These are phyloP conservation scores for Sebastes matsubarae DNA, from an alignment of 2,797 vertebrate genomes.

Conservation along the genomic window DNA sequence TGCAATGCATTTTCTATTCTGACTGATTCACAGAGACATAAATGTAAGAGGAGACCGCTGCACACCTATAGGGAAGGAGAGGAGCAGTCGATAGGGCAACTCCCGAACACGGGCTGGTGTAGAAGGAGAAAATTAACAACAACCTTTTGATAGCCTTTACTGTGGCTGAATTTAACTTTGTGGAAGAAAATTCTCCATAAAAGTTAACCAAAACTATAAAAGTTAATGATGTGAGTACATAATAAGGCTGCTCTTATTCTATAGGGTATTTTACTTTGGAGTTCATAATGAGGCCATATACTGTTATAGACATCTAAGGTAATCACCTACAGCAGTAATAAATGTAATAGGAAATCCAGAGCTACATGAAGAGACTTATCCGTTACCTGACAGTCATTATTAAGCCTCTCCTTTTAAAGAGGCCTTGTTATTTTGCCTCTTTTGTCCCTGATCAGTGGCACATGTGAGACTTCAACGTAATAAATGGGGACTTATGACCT, in stretches of 20 bases:
- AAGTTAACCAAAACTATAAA: constrained; percentile 68
- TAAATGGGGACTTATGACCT: constrained; percentile 68
- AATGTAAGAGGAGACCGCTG: constrained; percentile 18
- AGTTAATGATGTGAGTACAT: constrained; percentile 74
- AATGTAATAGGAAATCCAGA: constrained; percentile 30
- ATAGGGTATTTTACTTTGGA: constrained; percentile 62
- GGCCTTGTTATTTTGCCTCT: constrained; percentile 14
- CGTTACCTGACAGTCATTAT: constrained; percentile 22
- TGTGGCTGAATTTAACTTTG: constrained; percentile 50
- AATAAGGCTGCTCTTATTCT: constrained; percentile 65
- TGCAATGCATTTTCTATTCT: constrained; percentile 40
- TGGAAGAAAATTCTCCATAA: constrained; percentile 58
- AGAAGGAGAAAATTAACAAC: constrained; percentile 63
- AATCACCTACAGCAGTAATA: constrained; percentile 40
- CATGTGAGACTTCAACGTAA: constrained; percentile 24
- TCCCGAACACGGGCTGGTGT: constrained; percentile 39
- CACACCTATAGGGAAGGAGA: constrained; percentile 46
- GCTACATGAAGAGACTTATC: neutral
- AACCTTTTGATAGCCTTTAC: constrained; percentile 72
- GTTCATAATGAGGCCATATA: constrained; percentile 65
- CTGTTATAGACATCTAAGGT: constrained; percentile 44
- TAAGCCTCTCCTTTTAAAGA: constrained; percentile 14
- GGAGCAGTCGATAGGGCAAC: constrained; percentile 57
- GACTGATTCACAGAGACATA: constrained; percentile 32
- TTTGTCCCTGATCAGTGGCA: constrained; percentile 12